Conservation (phyloP, 2,797 vertebrate species). For the Esox masquinongy region DNA sequence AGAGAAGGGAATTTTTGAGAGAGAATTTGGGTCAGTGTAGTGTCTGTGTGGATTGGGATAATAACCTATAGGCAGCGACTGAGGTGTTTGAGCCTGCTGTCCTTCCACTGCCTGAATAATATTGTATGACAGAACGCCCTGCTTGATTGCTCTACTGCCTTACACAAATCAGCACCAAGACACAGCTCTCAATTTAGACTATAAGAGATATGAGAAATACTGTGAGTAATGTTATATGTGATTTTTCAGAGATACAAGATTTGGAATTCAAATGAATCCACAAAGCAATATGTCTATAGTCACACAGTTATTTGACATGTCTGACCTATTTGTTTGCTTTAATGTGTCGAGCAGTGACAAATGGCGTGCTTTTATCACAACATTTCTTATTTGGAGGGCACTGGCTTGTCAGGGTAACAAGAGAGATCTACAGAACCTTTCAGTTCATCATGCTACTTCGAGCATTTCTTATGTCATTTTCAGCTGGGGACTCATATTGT, state of each 20-base stretch:
- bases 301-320: background rate
- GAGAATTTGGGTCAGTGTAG: slow-evolving; percentile 52
- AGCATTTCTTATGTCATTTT: slow-evolving; percentile 45
- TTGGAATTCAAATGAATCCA: background rate
- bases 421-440: background rate
- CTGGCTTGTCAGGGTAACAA: background rate
- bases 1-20: slow-evolving; percentile 47
- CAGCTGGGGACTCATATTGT: slow-evolving; percentile 51
- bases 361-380: background rate
- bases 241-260: background rate
- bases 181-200: background rate
- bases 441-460: slow-evolving; percentile 26
- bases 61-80: slow-evolving; percentile 42
- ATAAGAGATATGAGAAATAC: background rate
- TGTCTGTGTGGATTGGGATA: slow-evolving; percentile 32
- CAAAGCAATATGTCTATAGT: background rate
- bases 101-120: slow-evolving; percentile 5
- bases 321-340: background rate
- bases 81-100: slow-evolving; percentile 37
- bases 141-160: slow-evolving; percentile 6
- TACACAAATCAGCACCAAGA: background rate
- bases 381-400: background rate
- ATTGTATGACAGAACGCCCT: background rate
- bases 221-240: background rate
- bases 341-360: background rate